Conservation (phyloP, 2,888 invertebrate species). For the Dromius quadrimaculatus region DNA sequence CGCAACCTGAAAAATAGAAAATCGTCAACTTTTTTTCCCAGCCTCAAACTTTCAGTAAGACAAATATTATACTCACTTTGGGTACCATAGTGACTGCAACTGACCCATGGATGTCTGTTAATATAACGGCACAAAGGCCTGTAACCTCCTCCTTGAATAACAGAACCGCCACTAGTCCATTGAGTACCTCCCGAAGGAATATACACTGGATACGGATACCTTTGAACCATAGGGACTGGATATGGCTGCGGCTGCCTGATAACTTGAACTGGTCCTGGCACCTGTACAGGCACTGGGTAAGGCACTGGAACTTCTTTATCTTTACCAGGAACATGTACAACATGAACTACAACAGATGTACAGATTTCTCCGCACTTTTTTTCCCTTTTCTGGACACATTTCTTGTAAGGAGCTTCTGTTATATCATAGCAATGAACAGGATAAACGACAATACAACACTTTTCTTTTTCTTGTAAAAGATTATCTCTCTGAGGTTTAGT, state of each 20-base stretch:
- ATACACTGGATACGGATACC: slow-evolving; percentile 4
- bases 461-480: background rate
- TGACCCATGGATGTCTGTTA: slow-evolving; percentile 49
- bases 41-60: background rate
- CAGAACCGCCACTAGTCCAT: background rate
- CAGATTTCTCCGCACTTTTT: slow-evolving; percentile 53
- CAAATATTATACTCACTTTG: slow-evolving; percentile 49
- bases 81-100: slow-evolving; percentile 49
- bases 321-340: slow-evolving; percentile 28
- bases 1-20: slow-evolving; percentile 51
- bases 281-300: slow-evolving; percentile 21
- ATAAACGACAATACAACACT: slow-evolving; percentile 54
- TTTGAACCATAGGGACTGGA: slow-evolving; percentile 8
- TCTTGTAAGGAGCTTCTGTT: slow-evolving; percentile 24
- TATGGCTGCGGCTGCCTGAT: background rate
- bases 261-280: slow-evolving; percentile 1
- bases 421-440: slow-evolving; percentile 49
- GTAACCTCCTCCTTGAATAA: background rate
- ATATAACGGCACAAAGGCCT: slow-evolving; percentile 48
- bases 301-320: slow-evolving; percentile 7
- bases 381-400: slow-evolving; percentile 49
- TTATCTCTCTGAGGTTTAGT: background rate
- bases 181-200: background rate
- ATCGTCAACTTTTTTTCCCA: background rate
- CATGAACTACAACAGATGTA: slow-evolving; percentile 52